A percentile compares a stretch with the other conserved stretches of the same genome.
Evolutionary conservation across 2,888 invertebrate species (phyloP).

Genomic region (Crioceris asparagi): DNA sequence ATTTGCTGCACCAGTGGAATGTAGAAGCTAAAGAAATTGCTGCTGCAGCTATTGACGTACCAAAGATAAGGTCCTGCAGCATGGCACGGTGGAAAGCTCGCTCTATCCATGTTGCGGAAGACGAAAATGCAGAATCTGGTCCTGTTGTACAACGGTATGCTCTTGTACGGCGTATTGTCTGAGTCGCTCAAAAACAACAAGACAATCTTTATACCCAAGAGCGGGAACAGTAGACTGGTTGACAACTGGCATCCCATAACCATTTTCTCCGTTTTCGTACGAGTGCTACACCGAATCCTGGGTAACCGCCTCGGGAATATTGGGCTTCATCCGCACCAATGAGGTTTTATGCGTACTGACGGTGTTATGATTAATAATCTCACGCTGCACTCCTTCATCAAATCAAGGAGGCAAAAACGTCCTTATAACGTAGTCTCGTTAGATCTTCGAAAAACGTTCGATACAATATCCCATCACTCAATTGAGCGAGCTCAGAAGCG

Average conservation of each 20-base stretch:
- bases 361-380: neutral
- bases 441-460: no score
- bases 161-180: neutral
- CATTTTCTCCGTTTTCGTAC: neutral
- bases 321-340: neutral
- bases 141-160: neutral
- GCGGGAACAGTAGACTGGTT: neutral
- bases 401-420: neutral
- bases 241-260: neutral
- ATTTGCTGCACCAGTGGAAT: no score
- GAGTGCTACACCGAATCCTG: neutral
- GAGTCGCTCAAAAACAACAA: neutral
- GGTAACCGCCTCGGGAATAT: neutral
- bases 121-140: neutral
- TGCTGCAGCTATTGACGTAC: no score
- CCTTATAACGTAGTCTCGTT: no score
- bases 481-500: no score
- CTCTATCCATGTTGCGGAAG: neutral
- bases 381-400: neutral
- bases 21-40: no score
- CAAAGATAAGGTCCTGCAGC: no score
- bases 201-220: neutral
- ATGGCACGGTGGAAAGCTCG: neutral
- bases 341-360: neutral
- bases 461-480: no score